Conservation (phyloP, 2,113 vertebrate species). For the Gymnarchus niloticus region DNA sequence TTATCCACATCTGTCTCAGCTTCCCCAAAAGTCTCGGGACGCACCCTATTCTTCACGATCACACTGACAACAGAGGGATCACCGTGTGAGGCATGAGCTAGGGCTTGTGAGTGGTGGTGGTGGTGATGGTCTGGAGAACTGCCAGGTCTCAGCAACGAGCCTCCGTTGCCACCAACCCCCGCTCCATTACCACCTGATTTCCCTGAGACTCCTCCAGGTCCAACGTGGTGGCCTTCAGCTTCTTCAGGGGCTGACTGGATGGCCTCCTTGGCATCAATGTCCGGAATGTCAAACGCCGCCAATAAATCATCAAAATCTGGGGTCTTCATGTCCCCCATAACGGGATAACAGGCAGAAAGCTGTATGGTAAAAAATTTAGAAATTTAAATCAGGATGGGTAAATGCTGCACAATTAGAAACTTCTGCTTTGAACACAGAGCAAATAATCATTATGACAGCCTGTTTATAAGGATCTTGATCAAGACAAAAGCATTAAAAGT, state of each 20-base stretch:
- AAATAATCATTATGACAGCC: neutral
- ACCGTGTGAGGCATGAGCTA: constrained; percentile 6
- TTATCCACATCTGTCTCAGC: constrained; percentile 25
- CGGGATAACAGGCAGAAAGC: constrained; percentile 52
- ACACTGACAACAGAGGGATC: constrained; percentile 84
- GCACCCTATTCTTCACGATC: constrained; percentile 89
- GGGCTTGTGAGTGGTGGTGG: constrained; percentile 3
- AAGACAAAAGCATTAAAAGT: neutral
- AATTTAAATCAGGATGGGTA: neutral
- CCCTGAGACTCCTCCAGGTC: constrained; percentile 43
- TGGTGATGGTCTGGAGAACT: constrained; percentile 36
- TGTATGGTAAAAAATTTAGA: constrained; percentile 15
- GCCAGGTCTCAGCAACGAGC: constrained; percentile 46
- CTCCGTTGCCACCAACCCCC: constrained; percentile 35
- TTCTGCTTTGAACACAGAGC: neutral
- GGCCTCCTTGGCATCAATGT: constrained; percentile 90
- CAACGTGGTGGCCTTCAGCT: constrained; percentile 49
- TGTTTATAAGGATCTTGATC: neutral
- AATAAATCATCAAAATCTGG: constrained; percentile 95
- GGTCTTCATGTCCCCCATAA: constrained; percentile 98
- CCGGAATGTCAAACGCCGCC: constrained; percentile 95
- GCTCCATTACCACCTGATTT: constrained; percentile 43
- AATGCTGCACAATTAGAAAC: neutral
- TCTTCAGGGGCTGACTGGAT: constrained; percentile 81
- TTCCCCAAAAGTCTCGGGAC: constrained; percentile 68